phyloP scores from a whole-genome alignment of 2,797 vertebrate species.

The Silurus aristotelis region DNA sequence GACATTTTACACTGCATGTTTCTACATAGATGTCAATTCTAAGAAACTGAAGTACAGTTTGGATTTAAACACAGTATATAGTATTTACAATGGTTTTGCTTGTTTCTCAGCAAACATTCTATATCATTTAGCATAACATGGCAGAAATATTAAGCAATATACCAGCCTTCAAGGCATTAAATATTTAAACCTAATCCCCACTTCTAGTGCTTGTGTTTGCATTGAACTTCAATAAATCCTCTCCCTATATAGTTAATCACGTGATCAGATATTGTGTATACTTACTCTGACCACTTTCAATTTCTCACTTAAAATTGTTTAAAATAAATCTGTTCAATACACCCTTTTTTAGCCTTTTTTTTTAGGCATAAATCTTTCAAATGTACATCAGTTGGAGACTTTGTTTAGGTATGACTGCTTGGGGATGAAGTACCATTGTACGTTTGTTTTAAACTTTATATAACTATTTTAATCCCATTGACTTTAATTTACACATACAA shows the following conservation, averaged over 20 bases:
- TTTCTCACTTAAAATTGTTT: not conserved
- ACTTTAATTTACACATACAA: not conserved
- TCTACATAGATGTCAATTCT: not conserved
- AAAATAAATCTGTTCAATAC: slow-evolving; percentile 7
- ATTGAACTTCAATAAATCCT: slow-evolving; percentile 9
- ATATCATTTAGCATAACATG: not conserved
- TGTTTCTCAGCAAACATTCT: not conserved
- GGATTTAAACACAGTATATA: not conserved
- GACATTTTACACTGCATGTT: not conserved
- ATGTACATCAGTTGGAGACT: not conserved
- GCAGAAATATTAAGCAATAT: not conserved
- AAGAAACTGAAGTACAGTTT: not conserved
- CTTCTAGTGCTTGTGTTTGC: not conserved
- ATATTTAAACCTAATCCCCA: not conserved
- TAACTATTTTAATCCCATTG: not conserved
- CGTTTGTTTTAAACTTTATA: not conserved
- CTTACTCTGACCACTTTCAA: not conserved
- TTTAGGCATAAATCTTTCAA: slow-evolving; percentile 1
- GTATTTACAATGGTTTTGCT: not conserved
- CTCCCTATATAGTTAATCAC: not conserved
- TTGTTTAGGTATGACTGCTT: slow-evolving; percentile 7
- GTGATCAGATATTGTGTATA: not conserved
- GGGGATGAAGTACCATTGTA: not conserved
- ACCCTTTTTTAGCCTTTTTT: not conserved
- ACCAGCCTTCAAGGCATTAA: not conserved